Conservation (phyloP, 2,797 vertebrate species). For the Phaenicophaeus curvirostris region DNA sequence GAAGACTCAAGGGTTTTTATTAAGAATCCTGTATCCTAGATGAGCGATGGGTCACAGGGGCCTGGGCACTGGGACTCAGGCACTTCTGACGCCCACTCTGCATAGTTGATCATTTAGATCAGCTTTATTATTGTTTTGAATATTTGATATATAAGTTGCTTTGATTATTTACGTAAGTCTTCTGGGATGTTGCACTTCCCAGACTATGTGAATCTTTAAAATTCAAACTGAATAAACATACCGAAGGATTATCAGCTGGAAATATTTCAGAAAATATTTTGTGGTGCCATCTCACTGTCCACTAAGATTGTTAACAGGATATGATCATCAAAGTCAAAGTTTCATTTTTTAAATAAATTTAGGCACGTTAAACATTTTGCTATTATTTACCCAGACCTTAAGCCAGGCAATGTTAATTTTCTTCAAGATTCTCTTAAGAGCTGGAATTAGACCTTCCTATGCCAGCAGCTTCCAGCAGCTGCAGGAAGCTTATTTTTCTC, state of each 20-base stretch:
- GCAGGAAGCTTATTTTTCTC: background rate
- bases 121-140: background rate
- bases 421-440: background rate
- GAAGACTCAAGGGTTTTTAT: background rate
- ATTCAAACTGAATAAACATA: background rate
- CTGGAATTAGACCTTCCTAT: background rate
- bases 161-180: background rate
- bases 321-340: accelerated
- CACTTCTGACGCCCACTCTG: background rate
- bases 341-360: background rate
- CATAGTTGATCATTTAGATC: background rate
- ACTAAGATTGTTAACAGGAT: background rate
- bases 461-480: background rate
- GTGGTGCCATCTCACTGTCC: background rate
- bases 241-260: background rate
- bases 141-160: background rate
- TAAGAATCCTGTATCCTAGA: background rate
- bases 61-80: background rate
- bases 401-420: background rate
- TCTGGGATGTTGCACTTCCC: background rate
- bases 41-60: accelerated
- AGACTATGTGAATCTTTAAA: background rate
- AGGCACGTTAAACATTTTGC: background rate
- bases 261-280: background rate
- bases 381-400: background rate